Evolutionary conservation across 30 jellyfish, hydroid and myxozoan species (phyloP).

Genomic region (Aurelia sp.): DNA sequence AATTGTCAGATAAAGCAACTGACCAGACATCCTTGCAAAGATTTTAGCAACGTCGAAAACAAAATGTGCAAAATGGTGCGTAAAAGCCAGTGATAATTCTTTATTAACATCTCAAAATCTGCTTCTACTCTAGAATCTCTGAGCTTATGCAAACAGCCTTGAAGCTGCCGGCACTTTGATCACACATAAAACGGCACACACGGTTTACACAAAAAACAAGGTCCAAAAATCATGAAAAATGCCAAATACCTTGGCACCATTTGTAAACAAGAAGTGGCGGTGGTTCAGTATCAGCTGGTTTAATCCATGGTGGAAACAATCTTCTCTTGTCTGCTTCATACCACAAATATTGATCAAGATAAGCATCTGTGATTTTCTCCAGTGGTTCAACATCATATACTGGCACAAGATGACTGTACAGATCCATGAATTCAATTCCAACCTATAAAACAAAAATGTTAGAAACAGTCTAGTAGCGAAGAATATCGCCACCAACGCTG

Average conservation of each 20-base stretch:
- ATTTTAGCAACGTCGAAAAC: too few species aligned
- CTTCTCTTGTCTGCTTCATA: constrained; percentile 99
- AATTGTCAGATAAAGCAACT: too few species aligned
- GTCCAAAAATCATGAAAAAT: too few species aligned
- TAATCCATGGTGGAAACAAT: constrained; percentile 99
- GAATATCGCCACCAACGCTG: neutral
- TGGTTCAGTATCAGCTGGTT: constrained; percentile 99
- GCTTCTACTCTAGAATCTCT: too few species aligned
- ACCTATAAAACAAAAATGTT: constrained; percentile 53
- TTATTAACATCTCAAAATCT: too few species aligned
- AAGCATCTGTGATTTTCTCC: constrained; percentile 99
- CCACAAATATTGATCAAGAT: constrained; percentile 99
- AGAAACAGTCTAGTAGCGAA: neutral
- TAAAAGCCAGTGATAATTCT: too few species aligned
- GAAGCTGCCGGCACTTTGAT: too few species aligned
- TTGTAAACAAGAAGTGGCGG: constrained; percentile 98
- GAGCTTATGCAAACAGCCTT: too few species aligned
- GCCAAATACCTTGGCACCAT: constrained; percentile 91
- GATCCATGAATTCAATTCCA: constrained; percentile 99
- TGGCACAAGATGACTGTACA: constrained; percentile 99
- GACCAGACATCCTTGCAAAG: too few species aligned
- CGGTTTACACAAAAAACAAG: too few species aligned
- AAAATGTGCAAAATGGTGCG: too few species aligned
- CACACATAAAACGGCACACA: too few species aligned
- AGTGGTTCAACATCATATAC: constrained; percentile 99